Percentiles rank a stretch among this genome's conserved stretches.
Conservation (phyloP, 2,888 invertebrate species). For the Leptarthrus brevirostris region DNA sequence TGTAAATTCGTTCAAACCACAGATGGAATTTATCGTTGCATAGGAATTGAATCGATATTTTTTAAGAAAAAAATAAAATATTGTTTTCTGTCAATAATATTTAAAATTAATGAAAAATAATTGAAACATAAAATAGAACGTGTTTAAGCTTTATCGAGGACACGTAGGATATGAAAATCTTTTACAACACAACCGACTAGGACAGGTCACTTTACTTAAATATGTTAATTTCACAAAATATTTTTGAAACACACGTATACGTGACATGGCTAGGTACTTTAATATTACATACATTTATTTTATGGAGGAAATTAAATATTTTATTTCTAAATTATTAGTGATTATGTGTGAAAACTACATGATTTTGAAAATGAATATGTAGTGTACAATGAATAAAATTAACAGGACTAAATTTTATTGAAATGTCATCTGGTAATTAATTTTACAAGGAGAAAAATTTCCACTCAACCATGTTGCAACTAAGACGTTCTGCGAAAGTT, state of each 20-base stretch:
- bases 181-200: conserved; percentile 50
- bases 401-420: too few species aligned
- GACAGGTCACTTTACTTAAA: conserved; percentile 21
- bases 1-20: conserved; percentile 4
- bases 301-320: conserved; percentile 20
- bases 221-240: background rate
- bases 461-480: too few species aligned
- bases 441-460: too few species aligned
- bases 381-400: too few species aligned
- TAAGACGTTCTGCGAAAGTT: too few species aligned
- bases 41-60: conserved; percentile 15
- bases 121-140: conserved; percentile 22
- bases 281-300: background rate
- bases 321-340: too few species aligned
- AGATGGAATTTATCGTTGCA: conserved; percentile 21
- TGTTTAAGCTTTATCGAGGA: conserved; percentile 27
- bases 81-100: background rate
- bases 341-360: too few species aligned
- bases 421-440: too few species aligned
- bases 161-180: conserved; percentile 44
- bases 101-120: conserved; percentile 38
- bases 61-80: conserved; percentile 9
- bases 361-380: too few species aligned
- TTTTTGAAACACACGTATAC: background rate
- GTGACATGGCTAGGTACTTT: background rate